Percentiles rank a stretch among this genome's conserved stretches.
Evolutionary conservation across 2,113 vertebrate species (phyloP).

Genomic region (Ramphastos sulfuratus): DNA sequence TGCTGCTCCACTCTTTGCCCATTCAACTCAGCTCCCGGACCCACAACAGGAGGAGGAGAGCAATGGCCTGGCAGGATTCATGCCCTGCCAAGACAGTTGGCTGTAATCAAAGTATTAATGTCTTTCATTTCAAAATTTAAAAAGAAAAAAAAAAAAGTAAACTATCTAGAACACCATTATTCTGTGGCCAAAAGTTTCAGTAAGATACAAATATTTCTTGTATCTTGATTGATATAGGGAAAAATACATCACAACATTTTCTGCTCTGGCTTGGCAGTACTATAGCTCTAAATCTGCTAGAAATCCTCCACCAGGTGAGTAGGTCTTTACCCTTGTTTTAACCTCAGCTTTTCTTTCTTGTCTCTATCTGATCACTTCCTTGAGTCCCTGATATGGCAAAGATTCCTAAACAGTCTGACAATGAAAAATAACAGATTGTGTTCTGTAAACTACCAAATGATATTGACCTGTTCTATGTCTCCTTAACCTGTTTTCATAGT

Average conservation of each 20-base stretch:
- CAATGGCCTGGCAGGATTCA: too few species aligned
- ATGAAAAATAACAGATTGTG: background rate
- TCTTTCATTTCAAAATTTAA: background rate
- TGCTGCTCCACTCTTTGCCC: too few species aligned
- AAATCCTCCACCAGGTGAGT: background rate
- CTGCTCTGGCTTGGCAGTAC: background rate
- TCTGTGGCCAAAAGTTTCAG: background rate
- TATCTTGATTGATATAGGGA: background rate
- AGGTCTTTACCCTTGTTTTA: background rate
- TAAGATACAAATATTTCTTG: background rate
- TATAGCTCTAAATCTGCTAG: background rate
- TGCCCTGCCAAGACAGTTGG: background rate
- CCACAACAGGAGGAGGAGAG: too few species aligned
- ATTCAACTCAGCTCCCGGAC: too few species aligned
- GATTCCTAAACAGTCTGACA: background rate
- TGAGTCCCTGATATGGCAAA: background rate
- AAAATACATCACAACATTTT: background rate
- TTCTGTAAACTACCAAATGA: background rate
- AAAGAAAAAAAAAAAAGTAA: background rate
- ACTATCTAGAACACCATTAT: background rate
- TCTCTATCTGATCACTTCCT: background rate
- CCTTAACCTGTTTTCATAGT: background rate
- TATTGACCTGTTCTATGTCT: background rate
- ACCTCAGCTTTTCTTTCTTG: background rate
- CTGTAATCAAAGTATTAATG: background rate